Evolutionary conservation across 2,888 invertebrate species (phyloP), one percentile per base, ranked within the genome.

Genomic region (Oasisia sp.): DNA sequence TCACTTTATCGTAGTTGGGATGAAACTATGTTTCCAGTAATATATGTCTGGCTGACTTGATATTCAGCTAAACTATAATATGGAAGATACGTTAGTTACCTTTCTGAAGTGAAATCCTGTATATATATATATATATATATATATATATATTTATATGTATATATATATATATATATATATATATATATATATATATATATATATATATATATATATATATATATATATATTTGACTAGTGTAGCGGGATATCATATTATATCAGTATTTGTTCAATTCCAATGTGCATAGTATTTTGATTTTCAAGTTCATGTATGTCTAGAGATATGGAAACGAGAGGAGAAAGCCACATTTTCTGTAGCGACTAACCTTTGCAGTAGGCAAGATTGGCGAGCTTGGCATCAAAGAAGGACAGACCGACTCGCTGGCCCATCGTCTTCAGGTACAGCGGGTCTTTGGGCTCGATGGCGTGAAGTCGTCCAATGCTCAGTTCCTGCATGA

Each of bases 311-410:
- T 74, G 74, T 74, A 27, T 74, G 74, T 74, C 74, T 19, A 74
- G 27, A 5, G 74, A n/a, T 27, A 27, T 7, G 74, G 74, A n/a
- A 19, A 74, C 5, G 50, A 50, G 74, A 74, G n/a, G 27, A 7
- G 74, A n/a, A 19, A 74, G 74, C 74, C 14, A n/a, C 27, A 19
- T 19, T 19, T 74, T 27, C 74, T 27, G 1, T 74, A 74, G 74
- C 74, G 74, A 74, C 74, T 74, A 27, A 74, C 74, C 74, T 74
- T 74, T 74, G n/a, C 74, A 74, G 74, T 74, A 74, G 74, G 74
- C 74, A 19, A 74, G 74, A 74, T 74, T 74, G 19, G 74, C 74
- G 74, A 74, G 74, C 27, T 74, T 74, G 27, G 74, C 0, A 27
- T 74, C 74, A 74, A 74, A 74, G 74, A 74, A 74, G 74, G 74